Conservation (phyloP, 2,888 invertebrate genomes). For the Pristionchus arcanus region DNA sequence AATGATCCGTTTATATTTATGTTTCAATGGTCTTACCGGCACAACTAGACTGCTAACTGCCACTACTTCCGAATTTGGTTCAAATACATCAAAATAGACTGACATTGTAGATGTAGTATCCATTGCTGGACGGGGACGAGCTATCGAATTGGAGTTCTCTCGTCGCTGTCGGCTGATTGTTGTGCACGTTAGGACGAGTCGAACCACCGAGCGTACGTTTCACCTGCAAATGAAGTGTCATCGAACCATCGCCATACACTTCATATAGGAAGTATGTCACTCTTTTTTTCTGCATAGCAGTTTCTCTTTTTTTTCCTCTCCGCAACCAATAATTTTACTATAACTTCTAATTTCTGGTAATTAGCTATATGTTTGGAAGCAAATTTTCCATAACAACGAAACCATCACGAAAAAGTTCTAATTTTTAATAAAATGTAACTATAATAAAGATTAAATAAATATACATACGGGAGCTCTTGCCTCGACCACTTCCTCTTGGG, state of each 20-base stretch:
- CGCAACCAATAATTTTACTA: too few species aligned
- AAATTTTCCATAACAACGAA: background rate
- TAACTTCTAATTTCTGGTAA: too few species aligned
- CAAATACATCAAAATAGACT: background rate
- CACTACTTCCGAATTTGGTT: background rate
- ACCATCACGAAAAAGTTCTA: conserved; percentile 54
- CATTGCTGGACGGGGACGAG: background rate
- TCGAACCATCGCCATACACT: background rate
- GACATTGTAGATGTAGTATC: conserved; percentile 46
- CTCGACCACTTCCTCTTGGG: conserved; percentile 54
- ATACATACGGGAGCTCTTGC: conserved; percentile 25
- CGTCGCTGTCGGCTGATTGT: background rate
- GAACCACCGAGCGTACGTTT: conserved; percentile 32
- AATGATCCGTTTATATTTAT: too few species aligned
- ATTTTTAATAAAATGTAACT: background rate
- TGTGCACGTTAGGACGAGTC: conserved; percentile 37
- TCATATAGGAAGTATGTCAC: too few species aligned
- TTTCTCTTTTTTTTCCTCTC: too few species aligned
- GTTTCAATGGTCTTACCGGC: too few species aligned
- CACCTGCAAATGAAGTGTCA: conserved; percentile 6
- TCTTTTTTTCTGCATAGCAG: too few species aligned
- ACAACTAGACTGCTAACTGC: background rate
- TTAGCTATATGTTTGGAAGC: too few species aligned
- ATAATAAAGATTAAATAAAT: conserved; percentile 65
- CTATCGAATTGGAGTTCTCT: conserved; percentile 5